phyloP scores from a whole-genome alignment of 2,888 invertebrate genomes.

The Pollenia amentaria region DNA sequence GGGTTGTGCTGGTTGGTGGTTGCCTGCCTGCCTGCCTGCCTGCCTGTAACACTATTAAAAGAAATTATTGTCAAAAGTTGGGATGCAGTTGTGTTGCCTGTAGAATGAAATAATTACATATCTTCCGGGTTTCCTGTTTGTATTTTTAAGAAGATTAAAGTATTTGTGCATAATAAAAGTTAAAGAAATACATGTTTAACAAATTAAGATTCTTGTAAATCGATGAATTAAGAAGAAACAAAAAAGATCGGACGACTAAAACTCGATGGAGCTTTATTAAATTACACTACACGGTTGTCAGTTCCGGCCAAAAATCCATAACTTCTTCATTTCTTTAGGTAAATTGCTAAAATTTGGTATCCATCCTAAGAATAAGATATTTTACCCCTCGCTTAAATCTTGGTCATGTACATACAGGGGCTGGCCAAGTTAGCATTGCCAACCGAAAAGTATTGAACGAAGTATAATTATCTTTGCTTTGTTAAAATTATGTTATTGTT shows the following conservation, averaged over 20 bases:
- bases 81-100: neutral
- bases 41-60: slow-evolving; percentile 7
- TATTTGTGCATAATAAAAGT: slow-evolving; percentile 4
- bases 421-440: no score
- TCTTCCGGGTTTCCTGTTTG: slow-evolving; percentile 34
- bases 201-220: slow-evolving; percentile 29
- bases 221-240: neutral
- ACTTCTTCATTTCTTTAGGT: no score
- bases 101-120: slow-evolving; percentile 28
- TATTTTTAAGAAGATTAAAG: slow-evolving; percentile 23
- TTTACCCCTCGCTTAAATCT: no score
- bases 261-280: neutral
- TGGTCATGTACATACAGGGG: no score
- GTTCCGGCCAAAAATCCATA: no score
- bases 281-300: no score
- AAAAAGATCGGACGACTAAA: no score
- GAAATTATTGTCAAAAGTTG: slow-evolving; percentile 54
- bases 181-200: slow-evolving; percentile 9
- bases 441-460: no score
- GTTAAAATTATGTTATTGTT: no score
- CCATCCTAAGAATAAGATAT: no score
- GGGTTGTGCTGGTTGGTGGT: slow-evolving; percentile 15
- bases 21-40: neutral
- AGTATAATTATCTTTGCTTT: no score
- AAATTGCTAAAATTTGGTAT: no score